Conservation (phyloP, 1,140 invertebrate species). For the Drosophila neocordata region DNA sequence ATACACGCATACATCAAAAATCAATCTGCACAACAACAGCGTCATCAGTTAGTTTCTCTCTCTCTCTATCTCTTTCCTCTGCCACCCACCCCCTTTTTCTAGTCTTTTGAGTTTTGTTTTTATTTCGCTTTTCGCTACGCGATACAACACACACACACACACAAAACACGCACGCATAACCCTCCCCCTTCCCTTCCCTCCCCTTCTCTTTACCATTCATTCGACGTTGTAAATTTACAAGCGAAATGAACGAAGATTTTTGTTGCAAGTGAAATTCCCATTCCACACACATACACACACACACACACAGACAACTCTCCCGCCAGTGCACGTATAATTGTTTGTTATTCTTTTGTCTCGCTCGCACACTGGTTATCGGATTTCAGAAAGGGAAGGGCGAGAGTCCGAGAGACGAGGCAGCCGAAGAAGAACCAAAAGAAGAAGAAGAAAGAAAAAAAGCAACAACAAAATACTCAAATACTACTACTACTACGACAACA, state of each 20-base stretch:
- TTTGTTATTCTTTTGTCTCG: slow-evolving; percentile 80
- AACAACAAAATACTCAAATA: slow-evolving; percentile 65
- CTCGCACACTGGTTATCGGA: slow-evolving; percentile 78
- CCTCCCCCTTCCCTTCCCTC: slow-evolving; percentile 6
- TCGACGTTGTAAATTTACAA: slow-evolving; percentile 51
- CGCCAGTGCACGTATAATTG: slow-evolving; percentile 63
- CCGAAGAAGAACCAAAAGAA: slow-evolving; percentile 31
- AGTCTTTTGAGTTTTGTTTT: slow-evolving; percentile 73
- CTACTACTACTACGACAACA: slow-evolving; percentile 73
- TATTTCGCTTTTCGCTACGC: slow-evolving; percentile 72
- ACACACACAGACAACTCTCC: slow-evolving; percentile 37
- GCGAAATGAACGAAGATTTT: slow-evolving; percentile 46
- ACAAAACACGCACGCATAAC: slow-evolving; percentile 19
- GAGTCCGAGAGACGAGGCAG: slow-evolving; percentile 7
- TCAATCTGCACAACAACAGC: slow-evolving; percentile 50
- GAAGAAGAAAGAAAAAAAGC: slow-evolving; percentile 18
- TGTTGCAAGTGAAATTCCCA: slow-evolving; percentile 72
- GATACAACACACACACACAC: slow-evolving; percentile 42
- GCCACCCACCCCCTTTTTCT: slow-evolving; percentile 31
- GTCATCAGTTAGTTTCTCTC: slow-evolving; percentile 29
- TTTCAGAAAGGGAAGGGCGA: slow-evolving; percentile 58
- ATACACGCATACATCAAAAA: slow-evolving; percentile 27
- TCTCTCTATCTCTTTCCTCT: slow-evolving; percentile 1
- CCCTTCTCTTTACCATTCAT: slow-evolving; percentile 1
- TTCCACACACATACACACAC: slow-evolving; percentile 36